Evolutionary conservation across 2,113 vertebrate species (phyloP).

Genomic region (Pterophyllum scalare): DNA sequence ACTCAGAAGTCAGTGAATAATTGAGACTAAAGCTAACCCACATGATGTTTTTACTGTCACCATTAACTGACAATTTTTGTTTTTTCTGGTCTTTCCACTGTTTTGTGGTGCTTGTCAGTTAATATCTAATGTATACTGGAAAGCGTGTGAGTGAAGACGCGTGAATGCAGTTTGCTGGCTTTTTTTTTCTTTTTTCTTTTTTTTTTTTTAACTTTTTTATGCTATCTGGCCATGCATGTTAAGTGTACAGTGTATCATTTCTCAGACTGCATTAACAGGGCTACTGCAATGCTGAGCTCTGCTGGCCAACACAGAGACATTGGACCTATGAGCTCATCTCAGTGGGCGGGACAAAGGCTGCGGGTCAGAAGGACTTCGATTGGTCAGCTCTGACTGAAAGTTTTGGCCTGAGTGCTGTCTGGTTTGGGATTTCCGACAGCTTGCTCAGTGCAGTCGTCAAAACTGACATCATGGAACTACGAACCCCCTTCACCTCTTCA

Average conservation of each 20-base stretch:
- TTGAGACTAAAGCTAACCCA: slow-evolving; percentile 34
- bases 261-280: slow-evolving; percentile 68
- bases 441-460: slow-evolving; percentile 27
- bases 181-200: not conserved
- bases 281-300: slow-evolving; percentile 55
- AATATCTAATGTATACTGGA: slow-evolving; percentile 61
- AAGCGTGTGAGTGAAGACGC: slow-evolving; percentile 24
- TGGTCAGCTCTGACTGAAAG: slow-evolving; percentile 57
- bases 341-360: slow-evolving; percentile 32
- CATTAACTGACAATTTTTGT: slow-evolving; percentile 15
- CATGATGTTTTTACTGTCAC: slow-evolving; percentile 50
- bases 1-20: slow-evolving; percentile 37
- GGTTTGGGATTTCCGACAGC: slow-evolving; percentile 27
- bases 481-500: slow-evolving; percentile 50
- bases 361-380: slow-evolving; percentile 53
- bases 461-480: slow-evolving; percentile 53
- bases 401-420: slow-evolving; percentile 30
- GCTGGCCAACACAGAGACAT: slow-evolving; percentile 46
- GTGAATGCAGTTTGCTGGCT: slow-evolving; percentile 47
- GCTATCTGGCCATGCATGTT: slow-evolving; percentile 79
- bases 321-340: slow-evolving; percentile 52
- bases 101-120: slow-evolving; percentile 67
- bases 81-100: slow-evolving; percentile 34
- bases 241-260: slow-evolving; percentile 80
- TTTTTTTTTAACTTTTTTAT: slow-evolving; percentile 40